Percentiles rank a stretch among this genome's conserved stretches.
Conservation (phyloP, 2,888 invertebrate genomes). For the Dolomedes plantarius region DNA sequence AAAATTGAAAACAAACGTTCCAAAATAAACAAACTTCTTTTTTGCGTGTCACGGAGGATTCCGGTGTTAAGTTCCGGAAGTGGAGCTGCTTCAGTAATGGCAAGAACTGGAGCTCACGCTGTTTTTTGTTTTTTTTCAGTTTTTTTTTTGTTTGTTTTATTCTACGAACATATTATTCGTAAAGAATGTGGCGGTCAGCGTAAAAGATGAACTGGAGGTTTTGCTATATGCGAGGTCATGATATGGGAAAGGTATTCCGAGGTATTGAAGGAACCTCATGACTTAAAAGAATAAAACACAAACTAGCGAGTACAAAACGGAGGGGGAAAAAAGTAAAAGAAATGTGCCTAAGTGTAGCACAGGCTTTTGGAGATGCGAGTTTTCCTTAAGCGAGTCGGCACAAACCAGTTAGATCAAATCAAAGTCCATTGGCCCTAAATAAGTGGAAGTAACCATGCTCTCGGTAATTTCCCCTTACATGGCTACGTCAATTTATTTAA, state of each 20-base stretch:
- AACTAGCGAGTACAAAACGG: constrained; percentile 1
- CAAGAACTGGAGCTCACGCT: not conserved
- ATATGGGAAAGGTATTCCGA: not conserved
- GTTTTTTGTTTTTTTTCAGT: not conserved
- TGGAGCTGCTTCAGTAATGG: not conserved
- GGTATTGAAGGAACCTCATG: constrained; percentile 34
- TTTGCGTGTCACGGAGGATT: not conserved
- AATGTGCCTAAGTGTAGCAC: constrained; percentile 39
- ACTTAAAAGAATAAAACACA: constrained; percentile 31
- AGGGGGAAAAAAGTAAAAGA: constrained; percentile 13
- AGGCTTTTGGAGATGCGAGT: constrained; percentile 10
- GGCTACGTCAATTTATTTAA: not conserved
- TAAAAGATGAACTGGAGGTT: constrained; percentile 3
- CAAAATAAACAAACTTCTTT: not conserved
- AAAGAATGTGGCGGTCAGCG: constrained; percentile 4
- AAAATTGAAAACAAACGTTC: too few species aligned
- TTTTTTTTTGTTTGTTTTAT: too few species aligned
- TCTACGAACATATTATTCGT: not conserved
- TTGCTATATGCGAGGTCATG: constrained; percentile 33
- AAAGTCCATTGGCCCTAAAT: constrained; percentile 39
- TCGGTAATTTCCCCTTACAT: not conserved
- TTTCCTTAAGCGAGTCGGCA: constrained; percentile 36
- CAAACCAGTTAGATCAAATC: constrained; percentile 40
- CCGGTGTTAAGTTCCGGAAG: constrained; percentile 16
- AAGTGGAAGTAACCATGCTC: not conserved